phyloP scores from a whole-genome alignment of 2,888 invertebrate genomes.

The Acanthosepion esculentum region DNA sequence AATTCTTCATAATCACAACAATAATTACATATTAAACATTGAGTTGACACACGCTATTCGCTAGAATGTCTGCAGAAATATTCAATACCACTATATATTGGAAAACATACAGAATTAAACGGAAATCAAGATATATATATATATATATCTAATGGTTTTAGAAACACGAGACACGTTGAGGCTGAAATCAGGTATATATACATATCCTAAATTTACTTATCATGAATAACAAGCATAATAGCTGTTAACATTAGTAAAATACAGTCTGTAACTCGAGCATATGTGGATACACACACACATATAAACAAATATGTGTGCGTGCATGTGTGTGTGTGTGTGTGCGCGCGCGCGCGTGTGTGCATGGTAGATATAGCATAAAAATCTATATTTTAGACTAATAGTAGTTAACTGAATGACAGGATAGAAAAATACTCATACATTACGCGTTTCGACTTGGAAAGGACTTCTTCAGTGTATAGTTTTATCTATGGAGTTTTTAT shows the following conservation, averaged over 20 bases:
- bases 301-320: background rate
- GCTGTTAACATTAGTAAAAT: background rate
- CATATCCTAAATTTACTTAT: background rate
- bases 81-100: background rate
- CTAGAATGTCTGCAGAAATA: background rate
- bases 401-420: no score
- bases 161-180: background rate
- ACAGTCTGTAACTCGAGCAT: background rate
- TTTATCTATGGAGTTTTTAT: no score
- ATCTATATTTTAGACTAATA: no score
- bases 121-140: background rate
- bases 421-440: no score
- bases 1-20: conserved; percentile 43
- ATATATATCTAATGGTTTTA: background rate
- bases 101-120: conserved; percentile 20
- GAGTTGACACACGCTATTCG: background rate
- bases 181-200: background rate
- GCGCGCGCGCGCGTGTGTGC: no score
- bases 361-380: no score
- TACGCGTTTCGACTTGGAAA: no score
- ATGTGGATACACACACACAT: background rate
- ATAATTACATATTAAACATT: conserved; percentile 46
- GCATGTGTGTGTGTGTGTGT: background rate
- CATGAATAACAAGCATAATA: background rate
- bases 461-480: no score